Base-by-base conservation (phyloP, 2,888 invertebrate genomes). In the Phlogophora meticulosa region DNA sequence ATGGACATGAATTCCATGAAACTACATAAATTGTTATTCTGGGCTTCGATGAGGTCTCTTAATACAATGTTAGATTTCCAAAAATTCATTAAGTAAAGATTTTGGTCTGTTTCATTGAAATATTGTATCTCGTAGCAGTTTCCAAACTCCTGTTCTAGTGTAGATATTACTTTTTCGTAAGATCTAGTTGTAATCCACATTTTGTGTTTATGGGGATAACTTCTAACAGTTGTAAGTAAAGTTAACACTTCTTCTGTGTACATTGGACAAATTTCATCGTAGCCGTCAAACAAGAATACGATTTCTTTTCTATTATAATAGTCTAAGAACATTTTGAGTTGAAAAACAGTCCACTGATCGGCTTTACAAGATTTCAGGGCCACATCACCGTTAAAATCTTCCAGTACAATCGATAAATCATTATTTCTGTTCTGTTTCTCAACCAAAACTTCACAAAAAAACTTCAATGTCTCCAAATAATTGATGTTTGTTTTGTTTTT, bases 261-360 rank as follows among this genome's bases (percentile, higher is more conserved):
- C 40, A 64, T 49, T 0, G 82, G 82, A 53, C 76, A 82, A 4
- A 82, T 75, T 60, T 80, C 82, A 10, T 82, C 82, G 2, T 80
- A 82, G 0, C 80, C 82, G 49, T 82, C 82, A 7, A 80, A 80
- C 15, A 80, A n/a, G 17, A 80, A 74, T 42, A 82, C 66, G 1
- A 78, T 7, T 40, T 65, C 66, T 22, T 55, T 56, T 10, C 48
- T 69, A 36, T 74, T 78, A 38, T 43, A 77, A 49, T 51, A 68
- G 10, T 78, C 45, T 20, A 81, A 45, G 40, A 81, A 81, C 28
- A 74, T 43, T 17, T 74, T 56, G 10, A 81, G 7, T 36, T 58
- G 34, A n/a, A 73, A 73, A 1, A 22, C 4, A 13, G 43, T 49
- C 17, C 28, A 43, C 7, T 65, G 38, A 49, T 61, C 61, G 0